A percentile compares a stretch with the other conserved stretches of the same genome.
These are phyloP conservation scores for Ataeniobius toweri DNA, from an alignment of 2,797 vertebrate genomes.

Conservation along the genomic window DNA sequence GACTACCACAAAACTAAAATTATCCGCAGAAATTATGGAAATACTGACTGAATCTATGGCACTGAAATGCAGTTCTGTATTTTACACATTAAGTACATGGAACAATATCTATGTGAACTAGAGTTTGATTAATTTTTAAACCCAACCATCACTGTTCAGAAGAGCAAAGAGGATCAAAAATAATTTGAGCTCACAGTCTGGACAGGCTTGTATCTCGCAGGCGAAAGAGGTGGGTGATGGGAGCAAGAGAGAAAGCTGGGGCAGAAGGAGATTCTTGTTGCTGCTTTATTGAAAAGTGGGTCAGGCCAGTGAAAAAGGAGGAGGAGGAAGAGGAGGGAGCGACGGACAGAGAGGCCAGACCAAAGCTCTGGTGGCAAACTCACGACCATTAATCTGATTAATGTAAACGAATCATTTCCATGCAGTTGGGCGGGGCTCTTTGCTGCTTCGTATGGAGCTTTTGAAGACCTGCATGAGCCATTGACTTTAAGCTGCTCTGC, in stretches of 20 bases:
- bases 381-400: slow-evolving; percentile 80
- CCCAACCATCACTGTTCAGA: background rate
- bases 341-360: slow-evolving; percentile 58
- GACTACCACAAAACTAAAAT: background rate
- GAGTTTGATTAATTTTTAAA: background rate
- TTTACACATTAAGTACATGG: background rate
- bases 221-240: slow-evolving; percentile 19
- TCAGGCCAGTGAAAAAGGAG: slow-evolving; percentile 54
- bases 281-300: slow-evolving; percentile 70
- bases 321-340: slow-evolving; percentile 35
- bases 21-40: background rate
- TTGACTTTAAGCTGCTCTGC: slow-evolving; percentile 34
- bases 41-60: background rate
- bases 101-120: background rate
- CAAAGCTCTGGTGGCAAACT: slow-evolving; percentile 76
- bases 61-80: background rate
- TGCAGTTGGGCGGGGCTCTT: slow-evolving; percentile 17
- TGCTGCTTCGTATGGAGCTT: slow-evolving; percentile 14
- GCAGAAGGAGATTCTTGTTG: slow-evolving; percentile 41
- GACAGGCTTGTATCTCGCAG: slow-evolving; percentile 4
- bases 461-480: slow-evolving; percentile 6
- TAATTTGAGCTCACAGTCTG: background rate
- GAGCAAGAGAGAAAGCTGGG: slow-evolving; percentile 1
- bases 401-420: slow-evolving; percentile 66
- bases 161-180: slow-evolving; percentile 3